A percentile compares a stretch with the other conserved stretches of the same genome.
Evolutionary conservation across 2,113 vertebrate species (phyloP).

Genomic region (Synchiropus splendidus): DNA sequence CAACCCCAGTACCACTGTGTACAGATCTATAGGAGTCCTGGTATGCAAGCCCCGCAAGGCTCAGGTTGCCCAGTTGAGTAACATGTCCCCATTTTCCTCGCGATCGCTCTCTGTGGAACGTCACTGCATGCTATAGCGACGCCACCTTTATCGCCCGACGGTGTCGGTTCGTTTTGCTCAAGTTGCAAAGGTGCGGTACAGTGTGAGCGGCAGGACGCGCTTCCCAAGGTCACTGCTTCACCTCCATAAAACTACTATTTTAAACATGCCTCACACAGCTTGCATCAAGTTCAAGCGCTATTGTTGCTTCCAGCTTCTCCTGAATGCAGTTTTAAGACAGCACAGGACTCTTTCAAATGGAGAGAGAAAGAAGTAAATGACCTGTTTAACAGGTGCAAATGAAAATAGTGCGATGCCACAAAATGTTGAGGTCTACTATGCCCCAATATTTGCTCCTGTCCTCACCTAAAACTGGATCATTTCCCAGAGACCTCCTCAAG

Average conservation of each 20-base stretch:
- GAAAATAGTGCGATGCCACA: too few relatives aligned
- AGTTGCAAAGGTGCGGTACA: conserved; percentile 1
- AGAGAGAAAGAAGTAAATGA: too few relatives aligned
- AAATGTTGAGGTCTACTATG: too few relatives aligned
- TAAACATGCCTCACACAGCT: neutral
- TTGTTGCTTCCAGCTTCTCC: too few relatives aligned
- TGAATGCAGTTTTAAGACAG: too few relatives aligned
- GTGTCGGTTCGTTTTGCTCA: conserved; percentile 10
- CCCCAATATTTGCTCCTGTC: too few relatives aligned
- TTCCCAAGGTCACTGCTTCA: neutral
- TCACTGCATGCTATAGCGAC: conserved; percentile 12
- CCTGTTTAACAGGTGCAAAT: too few relatives aligned
- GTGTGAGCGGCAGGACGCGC: too few relatives aligned
- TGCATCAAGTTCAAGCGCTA: neutral
- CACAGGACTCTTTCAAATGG: too few relatives aligned
- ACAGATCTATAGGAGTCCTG: conserved; percentile 56
- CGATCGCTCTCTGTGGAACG: conserved; percentile 30
- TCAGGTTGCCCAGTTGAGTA: conserved; percentile 62
- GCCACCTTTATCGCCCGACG: conserved; percentile 13
- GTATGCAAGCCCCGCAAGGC: conserved; percentile 42
- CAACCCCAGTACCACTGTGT: conserved; percentile 44
- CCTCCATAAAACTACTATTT: too few relatives aligned
- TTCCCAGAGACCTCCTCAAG: too few relatives aligned
- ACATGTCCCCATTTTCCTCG: conserved; percentile 40
- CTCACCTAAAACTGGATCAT: too few relatives aligned